Percentiles rank a stretch among this genome's conserved stretches.
Conservation (phyloP, 2,797 vertebrate species). For the Furcifer pardalis region DNA sequence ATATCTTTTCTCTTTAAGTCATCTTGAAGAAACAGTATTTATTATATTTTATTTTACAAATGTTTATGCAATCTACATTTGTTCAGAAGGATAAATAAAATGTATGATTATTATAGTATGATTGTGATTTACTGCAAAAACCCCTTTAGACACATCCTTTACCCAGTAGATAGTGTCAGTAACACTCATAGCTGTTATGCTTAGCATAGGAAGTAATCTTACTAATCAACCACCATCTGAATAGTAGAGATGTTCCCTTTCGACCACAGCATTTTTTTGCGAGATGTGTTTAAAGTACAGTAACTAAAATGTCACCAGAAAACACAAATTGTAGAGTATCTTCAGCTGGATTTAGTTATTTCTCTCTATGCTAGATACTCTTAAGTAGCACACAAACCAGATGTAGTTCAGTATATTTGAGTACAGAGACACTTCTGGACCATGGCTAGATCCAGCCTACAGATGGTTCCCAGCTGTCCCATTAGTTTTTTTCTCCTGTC, state of each 20-base stretch:
- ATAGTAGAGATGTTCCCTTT: background rate
- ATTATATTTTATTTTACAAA: too few species aligned
- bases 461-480: too few species aligned
- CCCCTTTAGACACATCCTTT: background rate
- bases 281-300: background rate
- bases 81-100: background rate
- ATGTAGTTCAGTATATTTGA: too few species aligned
- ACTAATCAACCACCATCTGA: background rate
- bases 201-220: background rate
- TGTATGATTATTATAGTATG: background rate
- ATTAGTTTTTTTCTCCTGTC: too few species aligned
- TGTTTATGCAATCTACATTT: background rate
- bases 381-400: too few species aligned
- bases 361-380: background rate
- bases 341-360: background rate
- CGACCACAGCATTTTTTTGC: background rate
- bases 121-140: background rate
- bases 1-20: too few species aligned
- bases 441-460: too few species aligned
- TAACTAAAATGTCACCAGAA: background rate
- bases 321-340: background rate
- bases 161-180: background rate
- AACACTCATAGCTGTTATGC: background rate
- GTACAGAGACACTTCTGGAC: too few species aligned
- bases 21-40: background rate